Conservation (phyloP, 2,797 vertebrate species). For the Dendrocincla tyrannina region DNA sequence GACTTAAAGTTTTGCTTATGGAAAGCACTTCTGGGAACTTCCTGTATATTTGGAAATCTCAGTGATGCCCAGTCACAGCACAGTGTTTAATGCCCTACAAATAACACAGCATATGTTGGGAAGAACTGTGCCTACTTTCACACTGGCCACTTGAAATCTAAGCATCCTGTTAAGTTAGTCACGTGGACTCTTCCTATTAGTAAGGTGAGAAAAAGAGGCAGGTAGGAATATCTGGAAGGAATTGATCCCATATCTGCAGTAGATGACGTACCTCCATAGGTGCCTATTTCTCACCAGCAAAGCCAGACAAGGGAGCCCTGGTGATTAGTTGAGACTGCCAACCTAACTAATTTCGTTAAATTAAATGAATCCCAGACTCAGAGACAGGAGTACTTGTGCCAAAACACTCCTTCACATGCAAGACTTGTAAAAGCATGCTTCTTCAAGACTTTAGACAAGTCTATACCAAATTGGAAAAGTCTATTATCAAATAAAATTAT, state of each 20-base stretch:
- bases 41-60: neutral
- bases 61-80: neutral
- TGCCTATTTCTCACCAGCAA: neutral
- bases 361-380: neutral
- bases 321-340: neutral
- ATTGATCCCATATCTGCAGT: neutral
- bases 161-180: neutral
- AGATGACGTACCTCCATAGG: neutral
- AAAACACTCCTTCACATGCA: neutral
- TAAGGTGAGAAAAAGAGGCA: neutral
- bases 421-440: neutral
- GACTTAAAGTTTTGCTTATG: neutral
- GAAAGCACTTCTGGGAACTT: neutral
- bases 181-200: neutral
- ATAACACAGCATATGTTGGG: neutral
- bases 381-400: neutral
- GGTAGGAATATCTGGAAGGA: neutral
- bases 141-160: neutral
- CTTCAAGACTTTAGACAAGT: neutral
- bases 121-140: neutral
- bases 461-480: neutral
- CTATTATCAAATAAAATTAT: conserved; percentile 8
- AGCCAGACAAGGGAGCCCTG: neutral
- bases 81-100: neutral
- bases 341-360: neutral